These are phyloP conservation scores for Ptilorrhoa leucosticta DNA, from an alignment of 2,113 vertebrate genomes.

Conservation along the genomic window DNA sequence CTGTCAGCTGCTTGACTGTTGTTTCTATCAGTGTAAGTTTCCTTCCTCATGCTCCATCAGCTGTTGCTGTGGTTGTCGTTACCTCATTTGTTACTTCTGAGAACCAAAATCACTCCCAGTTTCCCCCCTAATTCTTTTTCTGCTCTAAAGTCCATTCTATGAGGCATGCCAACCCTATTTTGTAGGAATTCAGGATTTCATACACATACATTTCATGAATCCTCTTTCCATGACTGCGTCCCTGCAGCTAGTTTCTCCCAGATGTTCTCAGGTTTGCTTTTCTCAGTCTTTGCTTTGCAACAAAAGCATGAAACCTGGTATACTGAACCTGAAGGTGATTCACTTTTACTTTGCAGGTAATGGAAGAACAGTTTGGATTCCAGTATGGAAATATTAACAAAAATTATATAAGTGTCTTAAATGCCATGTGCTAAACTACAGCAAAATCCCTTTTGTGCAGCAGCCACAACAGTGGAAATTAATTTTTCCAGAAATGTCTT, in stretches of 20 bases:
- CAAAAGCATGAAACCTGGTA: neutral
- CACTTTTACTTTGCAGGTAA: neutral
- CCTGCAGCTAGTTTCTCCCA: neutral
- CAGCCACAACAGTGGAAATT: neutral
- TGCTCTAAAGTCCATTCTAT: neutral
- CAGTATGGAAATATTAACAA: neutral
- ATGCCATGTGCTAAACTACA: neutral
- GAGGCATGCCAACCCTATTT: neutral
- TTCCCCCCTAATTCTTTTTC: neutral
- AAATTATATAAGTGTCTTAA: neutral
- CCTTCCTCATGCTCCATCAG: neutral
- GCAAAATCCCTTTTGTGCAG: neutral
- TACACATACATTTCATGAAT: neutral
- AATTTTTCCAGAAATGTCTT: neutral
- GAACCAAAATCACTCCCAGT: neutral
- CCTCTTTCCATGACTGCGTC: neutral
- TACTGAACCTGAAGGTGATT: neutral
- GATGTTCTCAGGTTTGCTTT: neutral
- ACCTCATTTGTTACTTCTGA: neutral
- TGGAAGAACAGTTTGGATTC: neutral
- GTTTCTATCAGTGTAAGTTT: neutral
- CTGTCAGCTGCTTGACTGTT: neutral
- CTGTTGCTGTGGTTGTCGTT: neutral
- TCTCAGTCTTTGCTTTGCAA: neutral
- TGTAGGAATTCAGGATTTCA: neutral